Evolutionary conservation across 2,113 vertebrate species (phyloP).

Genomic region (Indicator indicator): DNA sequence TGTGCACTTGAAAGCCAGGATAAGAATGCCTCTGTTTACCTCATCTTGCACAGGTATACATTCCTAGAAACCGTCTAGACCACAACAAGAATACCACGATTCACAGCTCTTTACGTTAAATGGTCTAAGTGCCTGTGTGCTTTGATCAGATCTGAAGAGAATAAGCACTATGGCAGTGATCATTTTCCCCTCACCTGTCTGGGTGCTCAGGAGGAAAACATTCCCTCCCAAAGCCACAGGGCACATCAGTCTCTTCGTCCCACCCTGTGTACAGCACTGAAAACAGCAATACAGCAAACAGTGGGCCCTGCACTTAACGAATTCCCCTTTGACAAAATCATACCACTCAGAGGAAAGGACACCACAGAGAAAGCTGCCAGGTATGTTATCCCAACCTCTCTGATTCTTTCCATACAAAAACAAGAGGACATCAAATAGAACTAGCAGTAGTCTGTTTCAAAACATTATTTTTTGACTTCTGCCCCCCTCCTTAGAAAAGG

Average conservation of each 20-base stretch:
- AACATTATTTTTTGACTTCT: neutral
- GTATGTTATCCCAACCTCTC: neutral
- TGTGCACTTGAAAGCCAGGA: neutral
- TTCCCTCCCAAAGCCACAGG: neutral
- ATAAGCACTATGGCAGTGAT: accelerated
- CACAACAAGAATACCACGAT: accelerated
- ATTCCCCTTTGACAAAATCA: neutral
- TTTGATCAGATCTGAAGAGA: neutral
- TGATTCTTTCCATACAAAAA: neutral
- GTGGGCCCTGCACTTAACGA: accelerated
- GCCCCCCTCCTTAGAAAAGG: neutral
- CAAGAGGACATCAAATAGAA: neutral
- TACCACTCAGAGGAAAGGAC: neutral
- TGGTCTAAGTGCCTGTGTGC: accelerated
- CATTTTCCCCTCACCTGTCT: neutral
- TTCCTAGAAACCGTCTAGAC: neutral
- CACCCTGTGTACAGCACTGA: accelerated
- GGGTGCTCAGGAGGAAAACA: accelerated
- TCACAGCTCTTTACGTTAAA: neutral
- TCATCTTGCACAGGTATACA: accelerated
- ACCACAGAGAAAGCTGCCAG: neutral
- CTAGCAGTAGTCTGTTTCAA: neutral
- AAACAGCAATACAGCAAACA: neutral
- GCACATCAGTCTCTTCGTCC: neutral
- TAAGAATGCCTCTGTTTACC: neutral